Conservation (phyloP, 2,888 invertebrate genomes). For the Rhingia rostrata region DNA sequence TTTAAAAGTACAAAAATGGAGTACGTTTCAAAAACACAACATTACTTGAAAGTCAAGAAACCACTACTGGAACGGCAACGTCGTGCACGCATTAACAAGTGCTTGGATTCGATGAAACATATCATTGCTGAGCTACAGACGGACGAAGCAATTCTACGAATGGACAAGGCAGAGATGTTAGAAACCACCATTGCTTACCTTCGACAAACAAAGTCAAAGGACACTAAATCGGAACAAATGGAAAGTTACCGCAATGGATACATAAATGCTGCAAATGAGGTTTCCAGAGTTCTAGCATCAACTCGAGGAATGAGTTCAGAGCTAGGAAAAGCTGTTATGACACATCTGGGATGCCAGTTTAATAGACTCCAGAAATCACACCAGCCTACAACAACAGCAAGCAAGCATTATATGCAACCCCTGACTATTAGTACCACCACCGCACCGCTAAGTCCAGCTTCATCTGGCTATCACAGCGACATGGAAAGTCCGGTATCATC, state of each 20-base stretch:
- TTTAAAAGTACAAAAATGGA: conserved; percentile 53
- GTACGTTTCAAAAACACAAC: conserved; percentile 90
- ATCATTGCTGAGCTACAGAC: conserved; percentile 90
- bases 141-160: conserved; percentile 92
- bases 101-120: conserved; percentile 94
- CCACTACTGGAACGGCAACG: conserved; percentile 94
- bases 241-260: conserved; percentile 94
- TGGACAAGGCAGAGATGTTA: conserved; percentile 94
- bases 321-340: conserved; percentile 93
- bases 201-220: conserved; percentile 25
- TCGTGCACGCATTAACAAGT: conserved; percentile 94
- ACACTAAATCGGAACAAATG: conserved; percentile 84
- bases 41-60: conserved; percentile 96
- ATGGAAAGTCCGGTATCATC: conserved; percentile 78
- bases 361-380: conserved; percentile 83
- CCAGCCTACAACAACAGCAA: conserved; percentile 53
- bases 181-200: conserved; percentile 90
- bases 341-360: conserved; percentile 92
- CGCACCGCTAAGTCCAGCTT: conserved; percentile 80
- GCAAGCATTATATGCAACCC: conserved; percentile 37
- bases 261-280: conserved; percentile 94
- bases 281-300: conserved; percentile 91
- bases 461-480: conserved; percentile 82
- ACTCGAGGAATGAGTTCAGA: conserved; percentile 93
- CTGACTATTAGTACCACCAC: conserved; percentile 75